Evolutionary conservation across 1,140 invertebrate genomes (phyloP), one percentile per base, ranked within the genome.

Genomic region (Bursaphelenchus mucronatus): DNA sequence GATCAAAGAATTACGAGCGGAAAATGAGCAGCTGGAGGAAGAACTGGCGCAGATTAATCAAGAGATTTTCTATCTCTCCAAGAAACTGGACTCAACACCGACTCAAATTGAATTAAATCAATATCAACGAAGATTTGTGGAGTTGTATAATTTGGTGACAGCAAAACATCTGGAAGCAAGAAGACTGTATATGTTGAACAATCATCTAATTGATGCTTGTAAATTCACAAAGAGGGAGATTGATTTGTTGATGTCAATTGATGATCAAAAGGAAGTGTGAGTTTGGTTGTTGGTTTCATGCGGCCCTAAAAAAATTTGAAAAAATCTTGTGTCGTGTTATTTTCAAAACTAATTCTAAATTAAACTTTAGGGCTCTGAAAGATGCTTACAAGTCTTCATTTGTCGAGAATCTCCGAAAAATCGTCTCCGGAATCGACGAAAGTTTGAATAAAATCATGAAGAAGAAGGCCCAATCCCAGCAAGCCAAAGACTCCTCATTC

Each of bases 111-210:
- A 97, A 83, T 83, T 97, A 17, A 87, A 89, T 52, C 94, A 97
- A 80, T 97, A 97, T 83, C 92, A 97, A 80, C 86, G 90, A 74
- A 85, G 94, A 72, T 97, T 97, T 83, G 86, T 96, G 69, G 94
- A 97, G 84, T 85, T 97, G 0, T 94, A 95, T 81, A 94, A 92
- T 84, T 63, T 81, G 94, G 92, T 97, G 80, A 88, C 90, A 64
- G 88, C 89, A 39, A 95, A 92, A 76, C 92, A 97, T 76, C 89
- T 90, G 80, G 92, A 97, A 86, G 96, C 92, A 0, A 96, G 96
- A 82, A 91, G 96, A 84, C 94, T 92, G 85, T 97, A 92, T 80
- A 94, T 90, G 40, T 85, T 96, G 58, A 94, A 94, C 82, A 97
- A 97, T 83, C 92, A 90, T 6, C 83, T 97, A n/a, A 89, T 92